phyloP scores from a whole-genome alignment of 2,888 invertebrate genomes.

The Magallana nippona region DNA sequence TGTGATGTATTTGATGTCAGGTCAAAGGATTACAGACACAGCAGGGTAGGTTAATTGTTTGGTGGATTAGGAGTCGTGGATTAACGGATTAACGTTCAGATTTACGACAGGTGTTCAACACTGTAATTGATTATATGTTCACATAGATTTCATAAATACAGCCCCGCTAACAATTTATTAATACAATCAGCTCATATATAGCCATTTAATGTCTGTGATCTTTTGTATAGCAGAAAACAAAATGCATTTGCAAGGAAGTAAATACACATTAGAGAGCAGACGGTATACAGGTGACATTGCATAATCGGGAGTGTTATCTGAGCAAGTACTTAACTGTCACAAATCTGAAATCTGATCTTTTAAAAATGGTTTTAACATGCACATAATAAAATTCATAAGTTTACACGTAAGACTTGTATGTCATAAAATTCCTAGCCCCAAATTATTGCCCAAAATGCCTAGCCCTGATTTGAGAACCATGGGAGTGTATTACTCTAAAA shows the following conservation, averaged over 20 bases:
- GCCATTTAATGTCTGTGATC: too few species aligned
- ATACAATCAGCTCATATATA: too few species aligned
- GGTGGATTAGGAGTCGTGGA: slow-evolving; percentile 5
- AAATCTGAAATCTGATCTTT: too few species aligned
- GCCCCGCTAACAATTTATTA: neutral
- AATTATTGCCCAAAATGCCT: neutral
- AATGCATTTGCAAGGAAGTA: too few species aligned
- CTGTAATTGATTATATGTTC: neutral
- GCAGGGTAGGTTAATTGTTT: slow-evolving; percentile 55
- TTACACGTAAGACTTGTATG: neutral
- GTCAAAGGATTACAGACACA: slow-evolving; percentile 58
- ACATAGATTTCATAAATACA: neutral
- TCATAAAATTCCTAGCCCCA: neutral
- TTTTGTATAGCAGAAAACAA: too few species aligned
- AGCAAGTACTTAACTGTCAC: neutral
- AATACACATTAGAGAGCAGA: too few species aligned
- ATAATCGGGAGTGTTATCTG: neutral
- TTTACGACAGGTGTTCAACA: slow-evolving; percentile 5
- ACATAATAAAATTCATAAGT: too few species aligned
- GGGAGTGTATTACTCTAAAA: too few species aligned
- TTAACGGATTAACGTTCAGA: neutral
- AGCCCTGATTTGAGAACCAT: too few species aligned
- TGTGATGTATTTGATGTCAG: slow-evolving; percentile 65
- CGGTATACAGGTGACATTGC: neutral
- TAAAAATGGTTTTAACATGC: too few species aligned